Evolutionary conservation across 2,113 vertebrate species (phyloP).

Genomic region (Euleptes europaea): DNA sequence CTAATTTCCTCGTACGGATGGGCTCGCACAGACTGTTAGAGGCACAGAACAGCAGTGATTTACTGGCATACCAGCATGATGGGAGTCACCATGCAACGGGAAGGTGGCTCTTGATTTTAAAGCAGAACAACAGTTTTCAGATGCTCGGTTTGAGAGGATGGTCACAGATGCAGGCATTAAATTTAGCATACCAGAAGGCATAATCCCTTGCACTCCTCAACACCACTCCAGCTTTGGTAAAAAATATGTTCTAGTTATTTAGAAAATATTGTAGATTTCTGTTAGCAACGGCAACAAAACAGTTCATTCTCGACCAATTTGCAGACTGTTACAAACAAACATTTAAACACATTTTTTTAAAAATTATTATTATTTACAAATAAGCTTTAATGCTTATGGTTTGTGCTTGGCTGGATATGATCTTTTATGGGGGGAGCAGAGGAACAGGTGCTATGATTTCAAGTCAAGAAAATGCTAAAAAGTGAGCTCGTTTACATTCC

Average conservation of each 20-base stretch:
- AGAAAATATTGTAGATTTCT: background rate
- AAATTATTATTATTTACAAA: background rate
- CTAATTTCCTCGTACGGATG: background rate
- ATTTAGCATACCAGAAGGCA: background rate
- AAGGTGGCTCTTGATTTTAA: background rate
- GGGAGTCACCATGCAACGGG: background rate
- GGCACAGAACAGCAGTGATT: background rate
- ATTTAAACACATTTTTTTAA: background rate
- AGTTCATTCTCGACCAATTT: background rate
- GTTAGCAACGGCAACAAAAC: background rate
- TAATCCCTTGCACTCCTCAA: background rate
- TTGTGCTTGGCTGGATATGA: background rate
- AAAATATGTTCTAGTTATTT: background rate
- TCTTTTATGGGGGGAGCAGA: background rate
- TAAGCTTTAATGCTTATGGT: background rate
- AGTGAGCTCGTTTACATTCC: too few relatives aligned
- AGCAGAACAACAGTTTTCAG: background rate
- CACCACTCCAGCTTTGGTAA: background rate
- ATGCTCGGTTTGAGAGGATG: background rate
- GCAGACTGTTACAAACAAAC: background rate
- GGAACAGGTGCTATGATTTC: too few relatives aligned
- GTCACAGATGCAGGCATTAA: constrained; percentile 10
- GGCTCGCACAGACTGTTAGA: too few relatives aligned
- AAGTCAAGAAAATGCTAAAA: too few relatives aligned
- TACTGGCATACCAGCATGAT: background rate